phyloP scores from a whole-genome alignment of 2,113 vertebrate species.

The Corythornis madagascariensis region DNA sequence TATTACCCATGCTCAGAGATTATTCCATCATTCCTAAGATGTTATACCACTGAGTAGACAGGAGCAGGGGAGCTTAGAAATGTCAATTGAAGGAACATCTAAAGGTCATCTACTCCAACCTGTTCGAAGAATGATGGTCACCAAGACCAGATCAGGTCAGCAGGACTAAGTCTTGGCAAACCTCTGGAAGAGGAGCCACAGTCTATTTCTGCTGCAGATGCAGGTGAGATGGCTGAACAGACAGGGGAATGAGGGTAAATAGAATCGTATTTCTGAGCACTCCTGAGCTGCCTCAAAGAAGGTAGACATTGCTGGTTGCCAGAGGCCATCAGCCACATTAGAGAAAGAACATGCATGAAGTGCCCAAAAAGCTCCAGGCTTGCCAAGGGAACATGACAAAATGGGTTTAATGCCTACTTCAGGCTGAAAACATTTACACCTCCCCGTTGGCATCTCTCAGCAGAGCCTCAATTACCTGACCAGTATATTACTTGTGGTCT shows the following conservation, averaged over 20 bases:
- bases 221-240: background rate
- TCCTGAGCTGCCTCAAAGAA: background rate
- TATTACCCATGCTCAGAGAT: background rate
- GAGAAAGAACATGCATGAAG: background rate
- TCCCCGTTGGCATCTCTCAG: background rate
- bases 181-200: background rate
- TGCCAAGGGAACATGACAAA: background rate
- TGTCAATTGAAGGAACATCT: background rate
- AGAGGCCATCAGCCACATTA: background rate
- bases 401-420: background rate
- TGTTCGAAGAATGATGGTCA: background rate
- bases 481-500: background rate
- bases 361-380: background rate
- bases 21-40: background rate
- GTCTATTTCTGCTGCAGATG: background rate
- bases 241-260: background rate
- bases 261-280: background rate
- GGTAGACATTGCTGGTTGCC: background rate
- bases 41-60: background rate
- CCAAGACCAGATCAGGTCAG: background rate
- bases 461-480: background rate
- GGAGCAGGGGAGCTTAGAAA: background rate
- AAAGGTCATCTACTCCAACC: background rate
- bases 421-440: background rate
- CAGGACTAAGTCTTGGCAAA: background rate